Evolutionary conservation across 92 coral and sea anemone species (phyloP), one percentile per base, ranked within the genome.

Genomic region (Bergia sp.): DNA sequence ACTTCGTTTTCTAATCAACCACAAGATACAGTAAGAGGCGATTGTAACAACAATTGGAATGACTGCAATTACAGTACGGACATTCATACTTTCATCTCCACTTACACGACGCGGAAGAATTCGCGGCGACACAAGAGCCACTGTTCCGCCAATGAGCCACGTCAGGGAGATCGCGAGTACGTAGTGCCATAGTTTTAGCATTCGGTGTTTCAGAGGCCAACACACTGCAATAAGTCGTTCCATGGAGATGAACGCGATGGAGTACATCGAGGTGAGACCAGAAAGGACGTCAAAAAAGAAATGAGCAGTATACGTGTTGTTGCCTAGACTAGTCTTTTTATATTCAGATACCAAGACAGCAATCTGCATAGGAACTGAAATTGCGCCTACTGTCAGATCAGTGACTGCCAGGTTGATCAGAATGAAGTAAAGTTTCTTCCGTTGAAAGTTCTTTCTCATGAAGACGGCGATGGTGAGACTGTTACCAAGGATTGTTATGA

Each of bases 401-500:
- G 84, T 80, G n/a, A 80, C 69, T n/a, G 84, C 84, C 20, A 80
- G 67, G 84, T 80, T 80, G 84, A 80, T 55, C 69, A 80, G 42
- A 36, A 80, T 15, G 29, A 53, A 80, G 72, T 80, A 29, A 0
- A 80, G 43, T 9, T 58, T 55, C 67, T 80, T 80, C 0, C 84
- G 84, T 37, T 80, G 45, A 39, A 80, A 50, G 21, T 80, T 37
- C 13, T 38, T 80, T 53, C 43, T 55, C 69, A 7, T 11, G 71
- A 80, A 55, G 41, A 80, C 67, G 0, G 72, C 47, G 66, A 80
- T 80, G 29, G 84, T 55, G n/a, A 80, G 41, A 7, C 84, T 80
- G 71, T 80, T 80, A 16, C 84, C 84, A 4, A 80, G 9, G 23
- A 80, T 16, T 8, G 84, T 38, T 50, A 53, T 50, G 6, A 50